Evolutionary conservation across 2,888 invertebrate genomes (phyloP).

Genomic region (Conus canariensis): DNA sequence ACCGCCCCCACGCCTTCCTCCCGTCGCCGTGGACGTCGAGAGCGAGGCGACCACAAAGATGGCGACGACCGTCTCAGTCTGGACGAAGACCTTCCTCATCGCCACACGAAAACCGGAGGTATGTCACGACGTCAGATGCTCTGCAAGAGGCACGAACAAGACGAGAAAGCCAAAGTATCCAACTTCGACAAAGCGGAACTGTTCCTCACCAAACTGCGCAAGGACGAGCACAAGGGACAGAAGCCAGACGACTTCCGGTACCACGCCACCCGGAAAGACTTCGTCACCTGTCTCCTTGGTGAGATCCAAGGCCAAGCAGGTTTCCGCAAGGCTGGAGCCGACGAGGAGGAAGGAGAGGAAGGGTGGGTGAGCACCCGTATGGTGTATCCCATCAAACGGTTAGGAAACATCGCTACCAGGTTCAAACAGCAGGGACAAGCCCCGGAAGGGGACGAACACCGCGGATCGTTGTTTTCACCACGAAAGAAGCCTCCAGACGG

Average conservation of each 20-base stretch:
- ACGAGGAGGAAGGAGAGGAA: neutral
- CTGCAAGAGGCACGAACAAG: neutral
- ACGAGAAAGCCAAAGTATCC: constrained; percentile 1
- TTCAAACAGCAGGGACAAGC: neutral
- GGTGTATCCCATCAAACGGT: constrained; percentile 31
- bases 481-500: neutral
- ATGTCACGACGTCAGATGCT: constrained; percentile 12
- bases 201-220: constrained; percentile 12
- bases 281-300: neutral
- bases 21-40: neutral
- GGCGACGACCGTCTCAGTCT: neutral
- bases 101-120: neutral
- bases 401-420: constrained; percentile 28
- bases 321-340: neutral
- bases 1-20: constrained; percentile 16
- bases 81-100: neutral
- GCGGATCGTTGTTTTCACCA: neutral
- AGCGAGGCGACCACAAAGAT: neutral
- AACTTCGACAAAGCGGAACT: constrained; percentile 9
- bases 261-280: neutral
- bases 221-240: neutral
- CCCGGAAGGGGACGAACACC: neutral
- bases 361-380: neutral
- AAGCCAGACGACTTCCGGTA: neutral
- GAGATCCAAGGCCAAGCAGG: neutral